Evolutionary conservation across 1,140 invertebrate species (phyloP).

Genomic region (Cotesia chilonis): DNA sequence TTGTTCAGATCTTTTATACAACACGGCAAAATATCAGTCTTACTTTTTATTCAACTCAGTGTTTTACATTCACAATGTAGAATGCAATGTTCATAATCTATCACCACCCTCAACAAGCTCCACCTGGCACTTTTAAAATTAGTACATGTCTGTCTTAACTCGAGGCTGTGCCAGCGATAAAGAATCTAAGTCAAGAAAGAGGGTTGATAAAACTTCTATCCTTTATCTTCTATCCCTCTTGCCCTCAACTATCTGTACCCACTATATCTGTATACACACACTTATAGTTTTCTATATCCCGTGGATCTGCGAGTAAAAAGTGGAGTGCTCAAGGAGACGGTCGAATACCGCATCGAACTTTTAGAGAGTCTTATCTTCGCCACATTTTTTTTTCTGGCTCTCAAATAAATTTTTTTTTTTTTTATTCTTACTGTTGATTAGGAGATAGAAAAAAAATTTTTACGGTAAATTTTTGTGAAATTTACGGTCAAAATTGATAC

Average conservation of each 20-base stretch:
- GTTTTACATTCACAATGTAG: constrained; percentile 4
- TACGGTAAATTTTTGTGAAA: too few species aligned
- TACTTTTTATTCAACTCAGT: constrained; percentile 13
- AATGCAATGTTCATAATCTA: constrained; percentile 32
- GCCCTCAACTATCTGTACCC: neutral
- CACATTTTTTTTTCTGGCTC: too few species aligned
- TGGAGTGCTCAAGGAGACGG: constrained; percentile 2
- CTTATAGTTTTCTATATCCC: too few species aligned
- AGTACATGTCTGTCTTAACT: constrained; percentile 40
- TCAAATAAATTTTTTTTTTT: too few species aligned
- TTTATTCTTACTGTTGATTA: too few species aligned
- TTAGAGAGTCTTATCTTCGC: too few species aligned
- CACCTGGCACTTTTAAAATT: constrained; percentile 41
- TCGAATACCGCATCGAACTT: constrained; percentile 15
- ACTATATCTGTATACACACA: neutral
- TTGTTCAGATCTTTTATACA: neutral
- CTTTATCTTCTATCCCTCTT: neutral
- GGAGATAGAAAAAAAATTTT: too few species aligned
- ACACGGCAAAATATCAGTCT: neutral
- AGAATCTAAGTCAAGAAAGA: constrained; percentile 9
- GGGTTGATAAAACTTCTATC: neutral
- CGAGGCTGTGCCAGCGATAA: constrained; percentile 15
- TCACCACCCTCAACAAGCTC: constrained; percentile 13
- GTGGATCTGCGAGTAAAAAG: too few species aligned
- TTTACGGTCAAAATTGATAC: too few species aligned